Conservation (phyloP, 1,140 invertebrate species). For the Drosophila ogumai region DNA sequence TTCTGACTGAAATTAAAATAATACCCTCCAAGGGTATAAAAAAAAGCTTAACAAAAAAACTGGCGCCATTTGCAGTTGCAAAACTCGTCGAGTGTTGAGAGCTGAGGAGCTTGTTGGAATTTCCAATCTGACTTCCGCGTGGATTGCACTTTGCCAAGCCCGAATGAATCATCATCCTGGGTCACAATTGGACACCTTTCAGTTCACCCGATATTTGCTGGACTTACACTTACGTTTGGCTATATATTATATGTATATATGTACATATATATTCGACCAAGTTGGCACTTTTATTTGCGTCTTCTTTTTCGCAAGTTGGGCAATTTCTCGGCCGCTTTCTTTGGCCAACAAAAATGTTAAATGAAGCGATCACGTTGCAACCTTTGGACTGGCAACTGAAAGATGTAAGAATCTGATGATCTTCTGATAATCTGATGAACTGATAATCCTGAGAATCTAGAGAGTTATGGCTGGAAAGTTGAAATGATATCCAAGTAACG, state of each 20-base stretch:
- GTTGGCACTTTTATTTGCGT: constrained; percentile 37
- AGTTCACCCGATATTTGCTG: constrained; percentile 25
- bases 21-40: too few species aligned
- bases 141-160: constrained; percentile 34
- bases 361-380: constrained; percentile 30
- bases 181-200: constrained; percentile 55
- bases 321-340: constrained; percentile 61
- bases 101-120: constrained; percentile 13
- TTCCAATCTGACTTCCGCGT: constrained; percentile 34
- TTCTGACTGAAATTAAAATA: too few species aligned
- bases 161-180: constrained; percentile 37
- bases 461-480: constrained; percentile 20
- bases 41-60: neutral
- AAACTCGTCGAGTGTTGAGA: constrained; percentile 3
- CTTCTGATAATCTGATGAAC: constrained; percentile 8
- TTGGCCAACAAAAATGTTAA: constrained; percentile 9
- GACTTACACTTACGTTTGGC: constrained; percentile 2
- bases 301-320: constrained; percentile 26
- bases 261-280: constrained; percentile 8
- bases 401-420: constrained; percentile 3
- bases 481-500: neutral
- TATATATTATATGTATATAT: constrained; percentile 1
- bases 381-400: constrained; percentile 19
- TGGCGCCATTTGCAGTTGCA: constrained; percentile 7
- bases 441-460: constrained; percentile 12